Percentiles rank a stretch among this genome's conserved stretches.
Evolutionary conservation across 2,113 vertebrate genomes (phyloP).

Genomic region (Ceyx melanurus): DNA sequence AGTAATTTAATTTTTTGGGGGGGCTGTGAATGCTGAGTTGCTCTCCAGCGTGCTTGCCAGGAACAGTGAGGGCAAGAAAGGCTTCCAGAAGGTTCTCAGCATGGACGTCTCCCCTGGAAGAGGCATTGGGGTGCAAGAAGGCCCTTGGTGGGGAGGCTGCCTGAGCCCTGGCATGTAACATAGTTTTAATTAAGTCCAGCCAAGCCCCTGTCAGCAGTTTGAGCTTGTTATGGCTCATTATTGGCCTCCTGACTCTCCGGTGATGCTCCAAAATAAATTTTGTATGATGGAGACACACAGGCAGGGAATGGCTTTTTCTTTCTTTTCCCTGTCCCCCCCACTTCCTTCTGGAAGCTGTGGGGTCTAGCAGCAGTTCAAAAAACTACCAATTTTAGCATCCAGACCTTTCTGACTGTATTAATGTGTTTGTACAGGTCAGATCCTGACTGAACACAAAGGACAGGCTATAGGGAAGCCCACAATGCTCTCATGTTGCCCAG

Average conservation of each 20-base stretch:
- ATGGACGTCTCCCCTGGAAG: rapidly evolving
- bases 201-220: not conserved
- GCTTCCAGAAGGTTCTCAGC: not conserved
- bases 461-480: not conserved
- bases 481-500: rapidly evolving
- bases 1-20: not conserved
- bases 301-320: not conserved
- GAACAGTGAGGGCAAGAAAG: not conserved
- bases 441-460: no score
- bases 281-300: not conserved
- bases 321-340: not conserved
- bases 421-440: not conserved
- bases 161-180: rapidly evolving
- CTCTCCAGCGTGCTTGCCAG: not conserved
- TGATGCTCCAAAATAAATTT: not conserved
- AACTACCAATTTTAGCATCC: not conserved
- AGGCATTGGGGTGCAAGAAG: rapidly evolving
- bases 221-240: not conserved
- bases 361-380: not conserved
- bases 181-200: not conserved
- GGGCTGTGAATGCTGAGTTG: not conserved
- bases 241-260: not conserved
- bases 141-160: not conserved
- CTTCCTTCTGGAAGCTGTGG: not conserved
- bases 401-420: not conserved